These are phyloP conservation scores for Gobius niger DNA, from an alignment of 2,113 vertebrate genomes.

Conservation along the genomic window DNA sequence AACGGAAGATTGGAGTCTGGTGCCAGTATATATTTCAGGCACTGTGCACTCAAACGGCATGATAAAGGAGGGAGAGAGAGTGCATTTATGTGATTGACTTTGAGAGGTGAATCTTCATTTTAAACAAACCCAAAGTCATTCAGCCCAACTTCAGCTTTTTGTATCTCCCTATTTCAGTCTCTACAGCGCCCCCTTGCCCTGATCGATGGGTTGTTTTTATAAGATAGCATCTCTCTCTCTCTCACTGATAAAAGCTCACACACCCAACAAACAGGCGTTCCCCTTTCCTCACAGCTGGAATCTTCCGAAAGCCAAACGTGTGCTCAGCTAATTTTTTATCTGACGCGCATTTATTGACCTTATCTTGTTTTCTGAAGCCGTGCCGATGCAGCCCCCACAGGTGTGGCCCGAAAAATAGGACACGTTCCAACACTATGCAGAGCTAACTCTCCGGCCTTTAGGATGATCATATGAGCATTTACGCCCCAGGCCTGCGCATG, in stretches of 20 bases:
- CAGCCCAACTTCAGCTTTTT: too few relatives aligned
- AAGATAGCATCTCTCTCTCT: background rate
- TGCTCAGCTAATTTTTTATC: background rate
- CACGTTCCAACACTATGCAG: background rate
- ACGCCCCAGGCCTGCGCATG: background rate
- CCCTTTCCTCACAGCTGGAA: slow-evolving; percentile 1
- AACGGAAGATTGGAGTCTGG: too few relatives aligned
- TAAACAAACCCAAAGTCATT: too few relatives aligned
- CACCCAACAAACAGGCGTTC: background rate
- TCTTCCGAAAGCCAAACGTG: background rate
- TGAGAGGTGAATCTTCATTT: too few relatives aligned
- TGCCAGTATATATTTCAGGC: too few relatives aligned
- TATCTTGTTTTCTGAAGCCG: slow-evolving; percentile 6
- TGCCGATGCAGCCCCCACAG: background rate
- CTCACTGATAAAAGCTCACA: slow-evolving; percentile 1
- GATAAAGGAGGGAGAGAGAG: too few relatives aligned
- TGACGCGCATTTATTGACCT: background rate
- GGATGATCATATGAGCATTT: background rate
- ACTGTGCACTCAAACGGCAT: too few relatives aligned
- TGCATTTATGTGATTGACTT: too few relatives aligned
- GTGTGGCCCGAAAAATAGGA: background rate
- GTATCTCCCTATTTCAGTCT: background rate
- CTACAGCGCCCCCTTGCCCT: background rate
- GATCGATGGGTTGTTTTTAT: background rate
- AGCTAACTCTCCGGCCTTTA: background rate